Evolutionary conservation across 2,888 invertebrate genomes (phyloP), one percentile per base, ranked within the genome.

Genomic region (Drosophila demipolita): DNA sequence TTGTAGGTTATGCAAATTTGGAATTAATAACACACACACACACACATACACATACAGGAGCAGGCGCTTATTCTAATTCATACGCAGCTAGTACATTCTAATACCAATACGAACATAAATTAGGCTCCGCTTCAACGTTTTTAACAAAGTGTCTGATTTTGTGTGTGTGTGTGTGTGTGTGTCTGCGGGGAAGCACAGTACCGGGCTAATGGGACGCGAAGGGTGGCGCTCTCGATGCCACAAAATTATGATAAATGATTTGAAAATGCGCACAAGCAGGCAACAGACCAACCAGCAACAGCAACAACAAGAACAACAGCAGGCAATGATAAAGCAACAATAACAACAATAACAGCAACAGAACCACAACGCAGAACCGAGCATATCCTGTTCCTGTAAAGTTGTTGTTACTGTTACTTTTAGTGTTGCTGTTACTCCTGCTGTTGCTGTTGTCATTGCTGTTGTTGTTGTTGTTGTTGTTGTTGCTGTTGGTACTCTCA

Each of bases 221-320:
- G 36, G 36, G 7, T 1, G 20, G 15, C 60, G 75, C 70, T 80
- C 78, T 85, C 79, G 83, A 85, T 89, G 85, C 89, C 86, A 89
- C 89, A 81, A 87, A 87, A 87, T 87, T 87, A 87, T 87, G 86
- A 87, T 87, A 87, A 87, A 87, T 87, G 87, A 87, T 87, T 87
- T 89, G 83, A 82, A 89, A 86, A 82, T 89, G 87, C 86, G 86
- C 89, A 87, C 88, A 89, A 81, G 88, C 86, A 81, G 79, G 73
- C 89, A 75, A 29, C 73, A 80, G 61, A 80, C 78, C 80, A 66
- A 76, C 78, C 62, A 65, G 38, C 72, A 66, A 48, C 57, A 80
- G 29, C 76, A 70, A 23, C 59, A 57, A 20, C 60, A 71, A 45
- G 12, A 53, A 15, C 29, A 52, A 8, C 66, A 20, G 45, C 45